These are phyloP conservation scores for Pachycephus smyrnensis DNA, from an alignment of 2,888 invertebrate genomes.

Conservation along the genomic window DNA sequence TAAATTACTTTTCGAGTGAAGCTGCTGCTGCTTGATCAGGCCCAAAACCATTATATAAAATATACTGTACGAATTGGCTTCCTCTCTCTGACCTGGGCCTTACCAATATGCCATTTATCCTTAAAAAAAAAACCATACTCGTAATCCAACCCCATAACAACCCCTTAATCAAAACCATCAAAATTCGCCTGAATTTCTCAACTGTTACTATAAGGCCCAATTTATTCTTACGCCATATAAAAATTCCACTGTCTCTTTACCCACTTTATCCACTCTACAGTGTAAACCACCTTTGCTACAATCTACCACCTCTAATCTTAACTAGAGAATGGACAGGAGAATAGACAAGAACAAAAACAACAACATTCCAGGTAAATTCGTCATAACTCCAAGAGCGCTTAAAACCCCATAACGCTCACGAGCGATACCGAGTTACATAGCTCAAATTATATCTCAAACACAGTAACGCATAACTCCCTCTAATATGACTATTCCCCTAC, in stretches of 20 bases:
- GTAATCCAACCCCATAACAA: too few relatives aligned
- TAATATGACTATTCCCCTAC: neutral
- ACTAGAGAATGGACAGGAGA: neutral
- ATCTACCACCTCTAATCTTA: neutral
- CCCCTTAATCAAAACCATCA: too few relatives aligned
- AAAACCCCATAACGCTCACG: neutral
- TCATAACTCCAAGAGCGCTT: neutral
- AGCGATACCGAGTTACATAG: neutral
- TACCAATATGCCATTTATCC: too few relatives aligned
- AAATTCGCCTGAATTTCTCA: too few relatives aligned
- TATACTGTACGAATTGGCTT: neutral
- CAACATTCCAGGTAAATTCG: neutral
- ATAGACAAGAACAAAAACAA: neutral
- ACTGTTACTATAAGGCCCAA: too few relatives aligned
- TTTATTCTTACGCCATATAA: too few relatives aligned
- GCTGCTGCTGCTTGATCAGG: neutral
- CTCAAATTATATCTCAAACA: neutral
- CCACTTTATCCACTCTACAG: neutral
- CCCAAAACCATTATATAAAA: neutral
- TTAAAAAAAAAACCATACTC: too few relatives aligned
- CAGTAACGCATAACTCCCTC: neutral
- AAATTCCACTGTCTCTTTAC: too few relatives aligned
- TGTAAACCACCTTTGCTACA: neutral
- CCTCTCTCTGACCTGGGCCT: neutral
- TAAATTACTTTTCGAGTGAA: constrained; percentile 55